Evolutionary conservation across 1,140 invertebrate species (phyloP).

Genomic region (Hirudo medicinalis): DNA sequence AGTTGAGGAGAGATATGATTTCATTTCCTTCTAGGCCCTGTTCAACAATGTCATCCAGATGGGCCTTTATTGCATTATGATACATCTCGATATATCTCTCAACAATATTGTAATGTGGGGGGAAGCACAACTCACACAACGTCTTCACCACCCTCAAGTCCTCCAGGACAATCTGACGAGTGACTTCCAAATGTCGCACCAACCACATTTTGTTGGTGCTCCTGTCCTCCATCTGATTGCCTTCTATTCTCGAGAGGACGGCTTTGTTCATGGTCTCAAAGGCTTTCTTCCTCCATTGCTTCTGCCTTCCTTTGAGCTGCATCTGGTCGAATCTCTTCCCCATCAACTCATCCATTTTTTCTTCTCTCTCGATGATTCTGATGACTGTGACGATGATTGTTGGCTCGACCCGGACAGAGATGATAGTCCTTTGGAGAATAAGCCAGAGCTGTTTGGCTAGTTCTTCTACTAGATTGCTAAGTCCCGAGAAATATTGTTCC

Average conservation of each 20-base stretch:
- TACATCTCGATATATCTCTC: conserved; percentile 85
- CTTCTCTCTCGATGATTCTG: conserved; percentile 89
- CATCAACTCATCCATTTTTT: conserved; percentile 48
- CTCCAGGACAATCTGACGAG: conserved; percentile 70
- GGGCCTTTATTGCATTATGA: conserved; percentile 68
- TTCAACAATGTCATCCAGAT: conserved; percentile 72
- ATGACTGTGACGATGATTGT: conserved; percentile 88
- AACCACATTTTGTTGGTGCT: conserved; percentile 89
- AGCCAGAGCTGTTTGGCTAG: conserved; percentile 72
- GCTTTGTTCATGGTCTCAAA: conserved; percentile 62
- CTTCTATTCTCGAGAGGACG: conserved; percentile 49
- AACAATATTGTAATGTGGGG: conserved; percentile 84
- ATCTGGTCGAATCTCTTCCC: conserved; percentile 43
- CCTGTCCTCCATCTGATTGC: conserved; percentile 78
- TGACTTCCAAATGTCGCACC: conserved; percentile 60
- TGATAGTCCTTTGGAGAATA: conserved; percentile 73
- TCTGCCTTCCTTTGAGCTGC: conserved; percentile 79
- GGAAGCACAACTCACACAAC: conserved; percentile 82
- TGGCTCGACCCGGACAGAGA: conserved; percentile 85
- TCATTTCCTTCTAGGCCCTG: conserved; percentile 86
- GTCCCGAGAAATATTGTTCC: conserved; percentile 88
- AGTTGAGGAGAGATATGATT: conserved; percentile 80
- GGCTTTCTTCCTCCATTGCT: conserved; percentile 76
- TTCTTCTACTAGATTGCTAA: conserved; percentile 74
- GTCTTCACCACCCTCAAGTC: conserved; percentile 80